phyloP scores from a whole-genome alignment of 2,113 vertebrate species.

The Ivindomyrus marchei region DNA sequence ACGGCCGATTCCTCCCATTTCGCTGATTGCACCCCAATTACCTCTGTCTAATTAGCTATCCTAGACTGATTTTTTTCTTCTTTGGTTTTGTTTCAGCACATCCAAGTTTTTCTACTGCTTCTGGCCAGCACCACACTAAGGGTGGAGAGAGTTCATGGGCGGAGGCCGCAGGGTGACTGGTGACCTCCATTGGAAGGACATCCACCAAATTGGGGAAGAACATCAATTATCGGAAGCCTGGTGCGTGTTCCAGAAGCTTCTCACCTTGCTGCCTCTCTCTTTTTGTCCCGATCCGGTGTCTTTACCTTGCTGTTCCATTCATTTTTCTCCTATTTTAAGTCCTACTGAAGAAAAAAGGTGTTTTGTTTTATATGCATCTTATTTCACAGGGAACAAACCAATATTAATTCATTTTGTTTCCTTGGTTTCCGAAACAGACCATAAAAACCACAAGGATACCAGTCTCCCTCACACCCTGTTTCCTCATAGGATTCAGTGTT shows the following conservation, averaged over 20 bases:
- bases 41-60: background rate
- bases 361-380: background rate
- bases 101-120: background rate
- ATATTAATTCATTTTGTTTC: background rate
- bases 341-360: background rate
- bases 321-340: background rate
- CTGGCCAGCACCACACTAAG: background rate
- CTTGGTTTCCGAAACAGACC: background rate
- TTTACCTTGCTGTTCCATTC: background rate
- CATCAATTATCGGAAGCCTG: background rate
- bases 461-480: background rate
- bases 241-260: background rate
- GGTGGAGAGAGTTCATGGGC: background rate
- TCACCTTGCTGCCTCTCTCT: background rate
- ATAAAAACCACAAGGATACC: background rate
- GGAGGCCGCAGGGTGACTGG: background rate
- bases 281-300: too few species aligned
- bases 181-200: background rate
- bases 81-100: background rate
- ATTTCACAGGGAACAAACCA: background rate
- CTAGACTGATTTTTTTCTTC: background rate
- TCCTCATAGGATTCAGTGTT: background rate
- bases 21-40: conserved; percentile 6
- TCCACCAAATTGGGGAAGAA: background rate
- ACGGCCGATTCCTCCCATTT: background rate